A percentile compares a stretch with the other conserved stretches of the same genome.
phyloP scores from a whole-genome alignment of 2,888 invertebrate species.

The Apeira syringaria region DNA sequence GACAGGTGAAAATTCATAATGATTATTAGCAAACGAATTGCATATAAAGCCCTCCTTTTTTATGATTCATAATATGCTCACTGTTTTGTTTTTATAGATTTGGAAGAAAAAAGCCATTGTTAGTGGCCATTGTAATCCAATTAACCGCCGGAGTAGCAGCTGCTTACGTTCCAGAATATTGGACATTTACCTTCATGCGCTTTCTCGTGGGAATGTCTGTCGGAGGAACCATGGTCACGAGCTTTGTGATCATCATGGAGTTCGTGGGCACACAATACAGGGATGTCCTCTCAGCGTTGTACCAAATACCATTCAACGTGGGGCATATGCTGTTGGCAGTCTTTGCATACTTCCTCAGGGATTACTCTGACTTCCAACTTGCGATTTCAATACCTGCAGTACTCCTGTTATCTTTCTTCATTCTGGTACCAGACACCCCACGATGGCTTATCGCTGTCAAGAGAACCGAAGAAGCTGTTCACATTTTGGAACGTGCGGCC shows the following conservation, averaged over 20 bases:
- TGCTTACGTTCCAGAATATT: conserved; percentile 85
- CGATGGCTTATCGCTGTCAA: conserved; percentile 91
- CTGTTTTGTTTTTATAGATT: too few relatives aligned
- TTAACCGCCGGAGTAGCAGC: conserved; percentile 86
- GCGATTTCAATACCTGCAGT: conserved; percentile 84
- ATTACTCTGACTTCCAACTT: conserved; percentile 87
- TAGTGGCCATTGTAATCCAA: conserved; percentile 89
- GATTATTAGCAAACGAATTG: too few relatives aligned
- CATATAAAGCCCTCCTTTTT: too few relatives aligned
- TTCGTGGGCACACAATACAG: conserved; percentile 84
- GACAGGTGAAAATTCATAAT: conserved; percentile 91
- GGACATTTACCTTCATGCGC: conserved; percentile 85
- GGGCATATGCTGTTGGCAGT: conserved; percentile 86
- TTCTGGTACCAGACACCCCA: conserved; percentile 90
- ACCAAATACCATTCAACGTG: conserved; percentile 87
- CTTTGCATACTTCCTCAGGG: conserved; percentile 85
- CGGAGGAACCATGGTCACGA: conserved; percentile 91
- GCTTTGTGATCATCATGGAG: conserved; percentile 86
- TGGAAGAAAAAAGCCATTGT: conserved; percentile 89
- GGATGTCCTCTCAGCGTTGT: conserved; percentile 84
- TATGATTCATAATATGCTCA: too few relatives aligned
- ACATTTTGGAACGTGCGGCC: conserved; percentile 86
- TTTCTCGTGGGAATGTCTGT: conserved; percentile 89
- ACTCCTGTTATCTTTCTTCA: conserved; percentile 85
- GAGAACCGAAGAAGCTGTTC: conserved; percentile 85